Conservation (phyloP, 2,797 vertebrate species). For the Mormyrops boulengeri region DNA sequence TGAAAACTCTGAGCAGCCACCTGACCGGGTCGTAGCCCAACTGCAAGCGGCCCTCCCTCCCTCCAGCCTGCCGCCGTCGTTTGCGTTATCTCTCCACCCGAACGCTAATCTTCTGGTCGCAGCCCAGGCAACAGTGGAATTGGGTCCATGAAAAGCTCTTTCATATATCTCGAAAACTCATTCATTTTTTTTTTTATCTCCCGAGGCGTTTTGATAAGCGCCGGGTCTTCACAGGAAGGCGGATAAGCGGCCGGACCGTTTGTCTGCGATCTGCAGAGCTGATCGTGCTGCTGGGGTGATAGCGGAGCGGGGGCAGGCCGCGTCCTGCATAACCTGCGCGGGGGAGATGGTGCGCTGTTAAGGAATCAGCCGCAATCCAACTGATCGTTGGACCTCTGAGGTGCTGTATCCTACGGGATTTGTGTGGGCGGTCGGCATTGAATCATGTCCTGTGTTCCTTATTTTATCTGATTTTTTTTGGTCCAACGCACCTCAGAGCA, state of each 20-base stretch:
- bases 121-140: background rate
- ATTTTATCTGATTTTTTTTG: background rate
- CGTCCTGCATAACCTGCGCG: background rate
- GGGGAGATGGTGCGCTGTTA: background rate
- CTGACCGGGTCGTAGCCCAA: background rate
- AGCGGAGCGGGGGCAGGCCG: background rate
- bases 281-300: background rate
- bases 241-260: background rate
- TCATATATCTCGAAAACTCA: slow-evolving; percentile 9
- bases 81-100: background rate
- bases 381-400: background rate
- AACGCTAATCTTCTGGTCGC: background rate
- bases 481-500: background rate
- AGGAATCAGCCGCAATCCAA: background rate
- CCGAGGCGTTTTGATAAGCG: background rate
- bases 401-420: background rate
- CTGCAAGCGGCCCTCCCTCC: background rate
- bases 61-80: background rate
- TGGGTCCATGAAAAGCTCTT: slow-evolving; percentile 1
- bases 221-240: background rate
- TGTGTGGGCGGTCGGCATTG: background rate
- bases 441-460: background rate
- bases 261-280: background rate
- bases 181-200: slow-evolving; percentile 7
- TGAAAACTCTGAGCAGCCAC: background rate